Conservation (phyloP, 2,888 invertebrate genomes). For the Lasioglossum marginatum region DNA sequence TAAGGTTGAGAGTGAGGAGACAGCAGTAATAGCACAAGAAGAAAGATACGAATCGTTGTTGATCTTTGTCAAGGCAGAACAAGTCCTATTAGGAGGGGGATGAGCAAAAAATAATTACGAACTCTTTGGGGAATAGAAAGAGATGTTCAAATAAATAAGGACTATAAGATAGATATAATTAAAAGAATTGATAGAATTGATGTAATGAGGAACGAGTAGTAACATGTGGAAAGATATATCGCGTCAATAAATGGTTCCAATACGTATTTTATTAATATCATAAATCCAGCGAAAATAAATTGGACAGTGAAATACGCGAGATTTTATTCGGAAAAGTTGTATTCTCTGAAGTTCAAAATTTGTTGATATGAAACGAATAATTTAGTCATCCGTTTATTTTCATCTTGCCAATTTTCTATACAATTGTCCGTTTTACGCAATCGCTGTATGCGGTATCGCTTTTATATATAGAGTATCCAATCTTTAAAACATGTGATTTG, state of each 20-base stretch:
- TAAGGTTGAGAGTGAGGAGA: neutral
- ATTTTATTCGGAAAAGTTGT: neutral
- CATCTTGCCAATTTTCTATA: neutral
- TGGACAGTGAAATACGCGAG: neutral
- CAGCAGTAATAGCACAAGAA: neutral
- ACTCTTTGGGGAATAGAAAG: neutral
- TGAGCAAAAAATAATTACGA: too few relatives aligned
- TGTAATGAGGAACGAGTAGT: neutral
- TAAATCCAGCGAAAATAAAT: neutral
- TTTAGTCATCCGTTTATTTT: neutral
- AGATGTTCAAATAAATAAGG: neutral
- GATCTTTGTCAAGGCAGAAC: too few relatives aligned
- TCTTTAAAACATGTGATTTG: constrained; percentile 39
- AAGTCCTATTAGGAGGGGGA: too few relatives aligned
- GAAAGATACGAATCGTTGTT: neutral
- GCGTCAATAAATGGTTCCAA: neutral
- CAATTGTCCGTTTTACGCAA: neutral
- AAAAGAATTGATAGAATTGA: neutral
- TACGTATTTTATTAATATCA: neutral
- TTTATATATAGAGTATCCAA: constrained; percentile 33
- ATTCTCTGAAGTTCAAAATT: neutral
- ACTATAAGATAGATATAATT: neutral
- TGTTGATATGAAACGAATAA: neutral
- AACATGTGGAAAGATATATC: neutral
- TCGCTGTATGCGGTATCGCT: neutral